Evolutionary conservation across 2,888 invertebrate genomes (phyloP), one percentile per base, ranked within the genome.

Genomic region (Hoplodrina blanda): DNA sequence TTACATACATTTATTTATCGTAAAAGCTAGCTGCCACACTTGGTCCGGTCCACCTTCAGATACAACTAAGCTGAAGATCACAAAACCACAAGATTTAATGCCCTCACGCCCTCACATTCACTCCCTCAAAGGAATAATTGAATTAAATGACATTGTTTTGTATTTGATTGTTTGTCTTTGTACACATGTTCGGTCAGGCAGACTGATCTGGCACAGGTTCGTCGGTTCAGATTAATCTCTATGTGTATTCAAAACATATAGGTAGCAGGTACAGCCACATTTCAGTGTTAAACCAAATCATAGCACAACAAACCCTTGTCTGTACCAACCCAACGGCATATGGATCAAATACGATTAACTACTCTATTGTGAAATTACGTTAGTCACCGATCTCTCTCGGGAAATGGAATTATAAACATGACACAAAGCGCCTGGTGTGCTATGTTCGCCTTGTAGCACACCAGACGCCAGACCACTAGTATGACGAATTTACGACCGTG

Each of bases 371-470:
- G 54, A 75, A 73, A 80, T 73, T 57, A 69, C 46, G 62, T 67
- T 71, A 80, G 62, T 62, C 67, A 59, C 62, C 69, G 61, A 80
- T 83, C 78, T 72, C 77, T 73, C 78, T 69, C 57, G 80, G 85
- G 84, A 84, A 84, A 87, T 84, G 82, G 78, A 73, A 81, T 82
- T 76, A 78, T 84, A 83, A 84, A 86, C 85, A 82, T 83, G 82
- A 78, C 81, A 86, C 73, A 78, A 68, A 68, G 60, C 61, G 50
- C 57, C 56, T 72, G 62, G 60, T 52, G 25, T 25, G 68, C 53
- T 57, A 68, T 82, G 79, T 59, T 71, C 64, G 64, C 80, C 72
- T 80, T 56, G 78, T 80, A 57, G 76, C 81, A 78, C 55, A 63
- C 56, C 50, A 64, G 57, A 66, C 59, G 37, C 53, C 57, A 67